Evolutionary conservation across 2,888 invertebrate species (phyloP).

Genomic region (Cryptus viduatorius): DNA sequence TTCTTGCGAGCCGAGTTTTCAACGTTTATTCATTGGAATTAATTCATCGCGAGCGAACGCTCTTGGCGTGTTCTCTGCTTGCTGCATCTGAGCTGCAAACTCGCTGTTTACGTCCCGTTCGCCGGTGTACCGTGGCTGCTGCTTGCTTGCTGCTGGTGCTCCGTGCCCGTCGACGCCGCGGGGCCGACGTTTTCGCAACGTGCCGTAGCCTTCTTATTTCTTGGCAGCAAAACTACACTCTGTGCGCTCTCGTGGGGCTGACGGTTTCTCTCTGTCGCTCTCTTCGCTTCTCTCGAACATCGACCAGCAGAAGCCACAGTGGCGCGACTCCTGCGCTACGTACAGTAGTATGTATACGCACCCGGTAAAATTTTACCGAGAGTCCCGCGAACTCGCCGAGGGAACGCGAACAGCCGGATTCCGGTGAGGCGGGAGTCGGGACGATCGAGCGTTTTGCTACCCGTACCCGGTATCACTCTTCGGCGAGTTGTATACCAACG

Average conservation of each 20-base stretch:
- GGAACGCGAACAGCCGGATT: slow-evolving; percentile 36
- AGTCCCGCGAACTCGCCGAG: slow-evolving; percentile 2
- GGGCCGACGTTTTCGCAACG: slow-evolving; percentile 82
- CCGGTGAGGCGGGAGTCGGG: slow-evolving; percentile 5
- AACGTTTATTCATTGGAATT: slow-evolving; percentile 62
- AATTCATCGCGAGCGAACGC: slow-evolving; percentile 46
- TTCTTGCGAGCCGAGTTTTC: slow-evolving; percentile 34
- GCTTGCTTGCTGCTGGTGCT: slow-evolving; percentile 22
- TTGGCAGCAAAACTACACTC: slow-evolving; percentile 72
- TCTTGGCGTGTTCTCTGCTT: not conserved
- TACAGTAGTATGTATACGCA: slow-evolving; percentile 25
- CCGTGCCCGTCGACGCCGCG: slow-evolving; percentile 53
- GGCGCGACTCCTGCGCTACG: slow-evolving; percentile 62
- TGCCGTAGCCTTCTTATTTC: slow-evolving; percentile 79
- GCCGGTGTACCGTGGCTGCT: slow-evolving; percentile 34
- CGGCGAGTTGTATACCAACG: too few species aligned
- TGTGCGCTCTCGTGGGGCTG: slow-evolving; percentile 22
- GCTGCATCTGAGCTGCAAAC: slow-evolving; percentile 17
- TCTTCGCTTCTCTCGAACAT: slow-evolving; percentile 58
- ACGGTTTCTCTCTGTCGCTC: slow-evolving; percentile 75
- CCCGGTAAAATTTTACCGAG: slow-evolving; percentile 37
- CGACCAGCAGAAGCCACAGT: slow-evolving; percentile 68
- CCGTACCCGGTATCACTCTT: not conserved
- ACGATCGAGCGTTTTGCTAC: slow-evolving; percentile 4
- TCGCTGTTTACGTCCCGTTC: slow-evolving; percentile 65